Base-by-base conservation (phyloP, 35 echinoderm and acorn worm species). In the Apostichopus parvimensis region DNA sequence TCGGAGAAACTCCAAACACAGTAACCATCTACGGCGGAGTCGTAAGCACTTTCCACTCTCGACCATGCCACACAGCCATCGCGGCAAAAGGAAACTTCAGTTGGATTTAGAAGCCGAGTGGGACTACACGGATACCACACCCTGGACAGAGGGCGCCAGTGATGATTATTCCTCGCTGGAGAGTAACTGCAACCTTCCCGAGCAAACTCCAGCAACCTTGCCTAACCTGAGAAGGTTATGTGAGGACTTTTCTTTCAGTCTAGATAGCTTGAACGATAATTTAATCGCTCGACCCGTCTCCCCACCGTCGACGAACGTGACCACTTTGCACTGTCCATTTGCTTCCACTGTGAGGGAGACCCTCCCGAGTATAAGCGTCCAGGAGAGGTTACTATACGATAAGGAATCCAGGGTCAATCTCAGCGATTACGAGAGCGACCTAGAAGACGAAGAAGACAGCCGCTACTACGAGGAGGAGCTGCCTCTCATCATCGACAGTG, bases 231-330 rank as follows among this genome's bases (percentile, higher is more conserved):
- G 77, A 60, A 59, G 15, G 8, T 73, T 91, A 11, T 78, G 89
- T n/a, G 72, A 91, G 54, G 89, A 91, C 73, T 91, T 91, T 68
- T 79, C 89, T n/a, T 91, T 91, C 53, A 79, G 89, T 79, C 53
- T 91, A 24, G 89, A 91, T 59, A 91, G 89, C 24, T 79, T 91
- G 23, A 91, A 91, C 73, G 89, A 91, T 60, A 91, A 91, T 91
- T 68, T 91, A 52, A 17, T 18, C 7, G 12, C 54, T n/a, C 76
- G 10, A 1, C 55, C 89, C 22, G 18, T 73, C 15, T 18, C 89
- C 6, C 59, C 72, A 15, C 77, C 72, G 10, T 73, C 28, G n/a
- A 52, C 86, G 11, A 55, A 57, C 17, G 89, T 59, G 3, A 91
- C 45, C 55, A 77, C 76, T 66, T 73, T 91, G 53, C 73, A 91